These are phyloP conservation scores for Saccostrea echinata DNA, from an alignment of 1,140 invertebrate species.

Conservation along the genomic window DNA sequence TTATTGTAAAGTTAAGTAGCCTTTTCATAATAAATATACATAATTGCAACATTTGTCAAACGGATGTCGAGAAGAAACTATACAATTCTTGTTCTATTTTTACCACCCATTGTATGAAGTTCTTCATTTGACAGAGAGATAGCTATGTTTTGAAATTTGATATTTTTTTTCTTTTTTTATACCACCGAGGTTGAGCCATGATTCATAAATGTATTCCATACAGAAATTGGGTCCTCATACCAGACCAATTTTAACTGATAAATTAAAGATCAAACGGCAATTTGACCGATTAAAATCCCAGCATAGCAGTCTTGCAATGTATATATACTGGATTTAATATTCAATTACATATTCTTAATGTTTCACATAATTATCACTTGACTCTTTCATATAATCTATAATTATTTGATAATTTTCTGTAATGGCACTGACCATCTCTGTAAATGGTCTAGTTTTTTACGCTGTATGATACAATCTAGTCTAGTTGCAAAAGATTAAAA, in stretches of 20 bases:
- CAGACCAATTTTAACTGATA: background rate
- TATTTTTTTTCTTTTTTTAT: background rate
- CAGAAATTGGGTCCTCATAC: background rate
- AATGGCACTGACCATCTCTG: background rate
- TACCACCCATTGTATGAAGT: background rate
- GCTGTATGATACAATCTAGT: slow-evolving; percentile 12
- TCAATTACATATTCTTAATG: background rate
- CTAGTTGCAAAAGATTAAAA: background rate
- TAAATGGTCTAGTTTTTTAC: slow-evolving; percentile 16
- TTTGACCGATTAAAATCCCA: background rate
- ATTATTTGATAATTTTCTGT: background rate
- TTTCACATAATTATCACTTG: background rate
- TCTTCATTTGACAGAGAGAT: background rate
- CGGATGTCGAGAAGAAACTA: background rate
- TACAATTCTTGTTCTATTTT: background rate
- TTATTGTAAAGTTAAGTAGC: slow-evolving; percentile 14
- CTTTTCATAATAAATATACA: background rate
- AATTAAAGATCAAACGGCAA: slow-evolving; percentile 31
- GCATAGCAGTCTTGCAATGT: background rate
- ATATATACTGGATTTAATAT: background rate
- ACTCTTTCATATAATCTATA: background rate
- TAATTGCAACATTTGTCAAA: slow-evolving; percentile 32
- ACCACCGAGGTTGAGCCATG: background rate
- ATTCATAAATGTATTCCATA: background rate
- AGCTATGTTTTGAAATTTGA: slow-evolving; percentile 15